Evolutionary conservation across 2,797 vertebrate species (phyloP), one percentile per base, ranked within the genome.

Genomic region (Falco novaeseelandiae): DNA sequence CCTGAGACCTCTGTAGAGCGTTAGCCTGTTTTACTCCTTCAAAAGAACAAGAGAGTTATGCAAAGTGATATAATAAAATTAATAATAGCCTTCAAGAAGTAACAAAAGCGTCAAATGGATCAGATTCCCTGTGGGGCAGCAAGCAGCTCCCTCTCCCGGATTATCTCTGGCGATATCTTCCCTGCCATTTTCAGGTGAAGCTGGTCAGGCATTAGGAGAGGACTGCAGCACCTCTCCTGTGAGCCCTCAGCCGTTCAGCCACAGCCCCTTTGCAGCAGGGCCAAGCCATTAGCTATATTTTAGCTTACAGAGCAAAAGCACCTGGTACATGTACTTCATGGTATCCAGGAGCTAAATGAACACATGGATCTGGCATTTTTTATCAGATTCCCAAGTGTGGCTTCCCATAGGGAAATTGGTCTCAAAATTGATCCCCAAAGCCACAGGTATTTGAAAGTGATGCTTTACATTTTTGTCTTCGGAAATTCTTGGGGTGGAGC

Each of bases 31-130:
- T 73, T 71, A 63, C 44, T 51, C 57, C 69, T 92, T 95, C 85
- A 86, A 63, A 95, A 87, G 89, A 80, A 71, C 70, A 90, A 72
- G n/a, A 23, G 49, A 78, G 90, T 91, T 83, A 88, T 70, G 25
- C 49, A 32, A 89, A 96, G 59, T 30, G 72, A 91, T 89, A 84
- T 51, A 90, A 89, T 67, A 80, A 85, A 83, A 80, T 80, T 89
- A 96, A 83, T 83, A 91, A 83, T 72, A 88, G 79, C 57, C 82
- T 90, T 90, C 67, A 71, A 92, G 67, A 95, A 93, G 57, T 66
- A 94, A 94, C 77, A 93, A 96, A 87, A 79, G 36, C 81, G 74
- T 82, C 72, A 92, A 90, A 93, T 62, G 40, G 46, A 85, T 81
- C 58, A 59, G 57, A 70, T 2, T 87, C 67, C 67, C 78, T 48